Percentiles rank a stretch among this genome's conserved stretches.
Evolutionary conservation across 1,140 invertebrate species (phyloP).

Genomic region (Brachionus asplanchnoidis): DNA sequence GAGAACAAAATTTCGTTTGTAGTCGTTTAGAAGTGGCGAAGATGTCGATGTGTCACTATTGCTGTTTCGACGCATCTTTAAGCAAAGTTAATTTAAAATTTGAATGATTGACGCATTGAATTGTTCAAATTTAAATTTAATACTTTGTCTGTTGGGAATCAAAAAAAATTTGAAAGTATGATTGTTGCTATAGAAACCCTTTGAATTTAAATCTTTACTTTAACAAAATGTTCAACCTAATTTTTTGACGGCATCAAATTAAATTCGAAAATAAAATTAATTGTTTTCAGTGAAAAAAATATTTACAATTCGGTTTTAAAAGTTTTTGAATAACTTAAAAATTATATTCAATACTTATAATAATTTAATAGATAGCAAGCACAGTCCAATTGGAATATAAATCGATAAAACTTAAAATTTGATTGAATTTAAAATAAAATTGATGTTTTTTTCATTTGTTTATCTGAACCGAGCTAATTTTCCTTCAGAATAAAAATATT

Average conservation of each 20-base stretch:
- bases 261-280: not conserved
- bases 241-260: not conserved
- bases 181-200: not conserved
- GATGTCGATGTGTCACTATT: not conserved
- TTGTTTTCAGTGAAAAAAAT: no score
- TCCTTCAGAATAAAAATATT: no score
- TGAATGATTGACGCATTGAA: not conserved
- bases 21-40: constrained; percentile 56
- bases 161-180: not conserved
- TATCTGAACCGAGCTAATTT: no score
- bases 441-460: no score
- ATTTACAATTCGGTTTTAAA: no score
- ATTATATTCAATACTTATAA: no score
- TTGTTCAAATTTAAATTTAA: not conserved
- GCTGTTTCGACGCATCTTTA: not conserved
- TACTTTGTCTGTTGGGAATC: no score
- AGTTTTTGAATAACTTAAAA: no score
- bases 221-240: not conserved
- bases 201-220: not conserved
- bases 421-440: no score
- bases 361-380: no score
- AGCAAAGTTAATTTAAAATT: not conserved
- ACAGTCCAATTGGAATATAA: no score
- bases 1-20: constrained; percentile 56
- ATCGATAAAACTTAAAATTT: no score